Evolutionary conservation across 2,888 invertebrate species (phyloP).

Genomic region (Meganola albula): DNA sequence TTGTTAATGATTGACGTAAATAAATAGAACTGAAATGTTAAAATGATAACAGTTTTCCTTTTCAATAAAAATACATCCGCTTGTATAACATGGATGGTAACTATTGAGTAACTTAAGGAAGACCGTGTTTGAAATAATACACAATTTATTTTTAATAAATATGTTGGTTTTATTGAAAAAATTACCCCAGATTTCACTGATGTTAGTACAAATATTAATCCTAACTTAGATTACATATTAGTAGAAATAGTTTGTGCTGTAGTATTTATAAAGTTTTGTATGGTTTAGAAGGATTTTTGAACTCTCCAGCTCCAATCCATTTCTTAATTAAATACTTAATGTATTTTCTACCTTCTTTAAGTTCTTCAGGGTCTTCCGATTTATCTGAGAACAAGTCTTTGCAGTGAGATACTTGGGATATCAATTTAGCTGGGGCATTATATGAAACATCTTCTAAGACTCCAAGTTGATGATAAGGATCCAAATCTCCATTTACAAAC

Average conservation of each 20-base stretch:
- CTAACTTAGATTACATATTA: too few species aligned
- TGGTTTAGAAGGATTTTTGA: slow-evolving; percentile 19
- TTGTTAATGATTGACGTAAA: slow-evolving; percentile 9
- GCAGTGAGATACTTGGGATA: slow-evolving; percentile 53
- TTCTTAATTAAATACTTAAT: slow-evolving; percentile 54
- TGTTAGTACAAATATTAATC: too few species aligned
- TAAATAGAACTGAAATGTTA: slow-evolving; percentile 1
- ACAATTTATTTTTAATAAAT: slow-evolving; percentile 53
- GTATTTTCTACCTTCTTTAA: slow-evolving; percentile 50
- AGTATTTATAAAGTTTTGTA: too few species aligned
- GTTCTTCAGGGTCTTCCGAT: slow-evolving; percentile 44
- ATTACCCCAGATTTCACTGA: too few species aligned
- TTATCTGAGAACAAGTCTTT: slow-evolving; percentile 48
- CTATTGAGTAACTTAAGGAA: slow-evolving; percentile 67
- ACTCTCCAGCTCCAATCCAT: slow-evolving; percentile 53
- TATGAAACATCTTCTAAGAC: slow-evolving; percentile 61
- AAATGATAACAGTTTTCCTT: slow-evolving; percentile 1
- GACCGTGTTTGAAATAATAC: slow-evolving; percentile 64
- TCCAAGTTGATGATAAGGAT: slow-evolving; percentile 78
- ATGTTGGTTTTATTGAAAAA: slow-evolving; percentile 20
- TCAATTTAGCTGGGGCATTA: slow-evolving; percentile 53
- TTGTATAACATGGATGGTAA: slow-evolving; percentile 67
- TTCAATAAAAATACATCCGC: slow-evolving; percentile 47
- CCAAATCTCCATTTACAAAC: slow-evolving; percentile 77
- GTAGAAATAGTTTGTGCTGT: too few species aligned